Evolutionary conservation across 2,113 vertebrate species (phyloP), one percentile per base, ranked within the genome.

Genomic region (Pimephales promelas): DNA sequence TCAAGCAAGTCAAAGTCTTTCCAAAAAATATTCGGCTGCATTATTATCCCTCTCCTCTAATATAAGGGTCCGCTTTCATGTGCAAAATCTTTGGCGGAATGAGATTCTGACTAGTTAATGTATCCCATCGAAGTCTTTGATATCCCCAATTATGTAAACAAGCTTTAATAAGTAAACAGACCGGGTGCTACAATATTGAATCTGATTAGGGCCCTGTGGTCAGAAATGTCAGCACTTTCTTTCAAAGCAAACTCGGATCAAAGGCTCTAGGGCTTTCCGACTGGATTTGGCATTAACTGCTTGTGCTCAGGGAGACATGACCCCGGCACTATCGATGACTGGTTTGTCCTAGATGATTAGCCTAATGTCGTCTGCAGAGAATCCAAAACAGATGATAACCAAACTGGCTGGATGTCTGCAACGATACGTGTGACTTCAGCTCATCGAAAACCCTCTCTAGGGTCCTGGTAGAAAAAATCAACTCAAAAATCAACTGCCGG

Each of bases 91-190:
- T 20, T 66, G 59, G 34, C 34, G 64, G 76, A 89, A 90, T 90
- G 78, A 90, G 84, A 89, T 71, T 36, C 80, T 40, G 79, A 70
- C 85, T 86, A 40, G 62, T 64, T 90, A 86, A 84, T 87, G 85
- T 59, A 84, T 73, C 83, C 64, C 78, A 87, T 78, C 77, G 76
- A 86, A 86, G 79, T 78, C 88, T 90, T 90, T 91, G 87, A 88
- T 90, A 88, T 88, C n/a, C 66, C 54, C 84, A 85, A 90, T 89
- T 88, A 89, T 89, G 85, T 86, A 89, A 90, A 89, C 86, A 87
- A 83, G 85, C 77, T 88, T 90, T 86, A 88, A 88, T 84, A 89
- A 88, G 87, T 87, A 88, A 89, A 89, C 85, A 90, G 88, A 82
- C 79, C 61, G 59, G 49, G 54, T 83, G 49, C 75, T 83, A 81